A percentile compares a stretch with the other conserved stretches of the same genome.
phyloP scores from a whole-genome alignment of 2,797 vertebrate species.

The Peromyscus melanophrys region DNA sequence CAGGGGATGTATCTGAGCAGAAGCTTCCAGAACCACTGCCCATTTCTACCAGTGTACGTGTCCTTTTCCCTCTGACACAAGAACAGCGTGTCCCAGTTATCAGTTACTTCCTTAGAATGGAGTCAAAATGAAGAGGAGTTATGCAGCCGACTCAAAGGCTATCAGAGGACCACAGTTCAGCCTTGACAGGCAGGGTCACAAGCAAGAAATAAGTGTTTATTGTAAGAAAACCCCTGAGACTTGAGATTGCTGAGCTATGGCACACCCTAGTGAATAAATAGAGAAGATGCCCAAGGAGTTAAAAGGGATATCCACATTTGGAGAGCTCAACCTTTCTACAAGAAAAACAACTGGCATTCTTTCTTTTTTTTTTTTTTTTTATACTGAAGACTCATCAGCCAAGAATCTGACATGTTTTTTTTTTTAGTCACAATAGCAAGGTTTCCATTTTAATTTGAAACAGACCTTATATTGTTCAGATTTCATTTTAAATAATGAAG shows the following conservation, averaged over 20 bases:
- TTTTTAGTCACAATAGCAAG: conserved; percentile 42
- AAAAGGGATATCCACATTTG: background rate
- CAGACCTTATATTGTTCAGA: background rate
- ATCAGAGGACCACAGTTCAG: background rate
- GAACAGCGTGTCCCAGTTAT: background rate
- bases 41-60: background rate
- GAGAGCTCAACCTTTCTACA: background rate
- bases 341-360: background rate
- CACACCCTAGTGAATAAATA: background rate
- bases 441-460: conserved; percentile 38
- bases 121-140: background rate
- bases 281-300: background rate
- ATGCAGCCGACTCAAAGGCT: background rate
- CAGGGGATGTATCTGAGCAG: background rate
- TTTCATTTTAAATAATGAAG: conserved; percentile 45
- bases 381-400: background rate
- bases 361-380: background rate
- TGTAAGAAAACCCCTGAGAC: background rate
- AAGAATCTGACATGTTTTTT: conserved; percentile 46
- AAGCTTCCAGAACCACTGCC: background rate
- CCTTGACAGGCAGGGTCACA: accelerated
- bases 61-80: background rate
- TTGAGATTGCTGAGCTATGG: background rate
- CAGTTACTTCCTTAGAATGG: background rate
- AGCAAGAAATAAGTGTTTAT: background rate